Evolutionary conservation across 1,140 invertebrate species (phyloP), one percentile per base, ranked within the genome.

Genomic region (Amphibalanus amphitrite): DNA sequence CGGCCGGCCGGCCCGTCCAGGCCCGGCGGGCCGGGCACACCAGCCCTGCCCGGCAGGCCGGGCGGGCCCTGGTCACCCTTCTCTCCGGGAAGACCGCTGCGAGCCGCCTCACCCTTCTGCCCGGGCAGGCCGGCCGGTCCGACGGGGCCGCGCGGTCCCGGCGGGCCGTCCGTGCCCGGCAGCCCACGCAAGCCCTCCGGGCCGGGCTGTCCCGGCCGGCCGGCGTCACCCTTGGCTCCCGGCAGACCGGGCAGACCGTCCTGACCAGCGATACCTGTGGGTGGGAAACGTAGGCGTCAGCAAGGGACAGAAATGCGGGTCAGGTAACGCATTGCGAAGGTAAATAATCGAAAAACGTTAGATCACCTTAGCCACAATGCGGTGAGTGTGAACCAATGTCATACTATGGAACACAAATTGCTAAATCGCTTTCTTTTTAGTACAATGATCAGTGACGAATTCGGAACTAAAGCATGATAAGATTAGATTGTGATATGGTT

Each of bases 191-290:
- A 29, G 65, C 74, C 4, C 71, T 71, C 0, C 69, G 72, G n/a
- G 71, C 75, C 75, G 64, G 72, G 68, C 25, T 64, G 38, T 23
- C 75, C 75, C 23, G 29, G 13, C 20, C 15, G 40, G 20, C 75
- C 75, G 29, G 30, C 29, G 26, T 79, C 78, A 15, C 88, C 83
- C 13, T 85, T 81, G 64, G 82, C 79, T 29, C 90, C 90, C 20
- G 75, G 70, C 28, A 75, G 47, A 29, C 76, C 76, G 67, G 73
- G 75, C 20, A 71, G 72, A 69, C 76, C 77, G 40, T 77, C 73
- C 3, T 74, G 71, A 47, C 77, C 76, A 38, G 33, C 33, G 33
- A 38, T 15, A 38, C 33, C 4, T 38, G 4, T 38, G n/a, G n/a
- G n/a, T n/a, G n/a, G n/a, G n/a, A 38, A 38, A 15, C 15, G 15